Base-by-base conservation (phyloP, 2,888 invertebrate genomes). In the Eilema griseolum region DNA sequence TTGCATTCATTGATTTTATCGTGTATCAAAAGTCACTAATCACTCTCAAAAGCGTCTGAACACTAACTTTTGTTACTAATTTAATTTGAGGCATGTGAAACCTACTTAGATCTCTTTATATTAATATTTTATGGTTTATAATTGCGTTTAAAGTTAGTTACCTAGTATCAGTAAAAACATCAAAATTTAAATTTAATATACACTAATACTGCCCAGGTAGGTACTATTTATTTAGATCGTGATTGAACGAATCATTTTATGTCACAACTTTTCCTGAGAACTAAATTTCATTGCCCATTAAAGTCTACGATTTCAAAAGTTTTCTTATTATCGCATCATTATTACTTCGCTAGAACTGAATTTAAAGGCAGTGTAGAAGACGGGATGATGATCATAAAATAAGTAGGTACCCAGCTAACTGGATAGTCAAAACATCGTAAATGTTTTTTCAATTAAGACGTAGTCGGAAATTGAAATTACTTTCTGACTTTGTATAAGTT, bases 281-380 rank as follows among this genome's bases (percentile, higher is more conserved):
- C 41, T 68, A 23, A 62, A 69, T 69, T 59, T 59, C 16, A 37
- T 59, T 63, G 59, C 16, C 59, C 59, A 63, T 61, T 70, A 69
- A 70, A 62, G 67, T 69, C 65, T 68, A 69, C 57, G 71, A 75
- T 73, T 67, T 69, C 66, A 71, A 71, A 75, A 75, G 57, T 75
- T 75, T 73, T 75, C 71, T 69, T 70, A 67, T 74, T 63, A 69
- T 63, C 28, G 67, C 59, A 52, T 64, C 37, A 63, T 41, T 57
- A 37, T 61, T 52, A 31, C 60, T 31, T 61, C 28, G 52, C 46
- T 23, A 24, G 28, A 67, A 28, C 37, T 41, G 33, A 60, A 52
- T 67, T 59, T 67, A 23, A 60, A 61, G 26, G 28, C n/a, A 16
- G 31, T 28, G 52, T n/a, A n/a, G 23, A 52, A 56, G 8, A 28